These are phyloP conservation scores for Cecidostiba fungosa DNA, from an alignment of 2,888 invertebrate species.

Conservation along the genomic window DNA sequence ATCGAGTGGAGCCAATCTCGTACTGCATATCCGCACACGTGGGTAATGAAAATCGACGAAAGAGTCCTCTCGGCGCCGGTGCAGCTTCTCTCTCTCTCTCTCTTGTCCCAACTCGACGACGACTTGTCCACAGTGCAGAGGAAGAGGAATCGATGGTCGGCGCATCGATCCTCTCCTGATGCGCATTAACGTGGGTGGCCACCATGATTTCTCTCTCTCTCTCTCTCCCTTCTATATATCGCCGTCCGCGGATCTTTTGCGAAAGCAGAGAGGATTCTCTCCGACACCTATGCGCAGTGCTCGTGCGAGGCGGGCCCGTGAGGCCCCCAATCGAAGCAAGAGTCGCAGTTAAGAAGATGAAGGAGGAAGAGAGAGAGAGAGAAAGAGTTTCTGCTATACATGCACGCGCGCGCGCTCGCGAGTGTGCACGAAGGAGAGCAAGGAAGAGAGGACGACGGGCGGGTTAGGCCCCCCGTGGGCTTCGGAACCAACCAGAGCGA, in stretches of 20 bases:
- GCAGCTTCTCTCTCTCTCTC: neutral
- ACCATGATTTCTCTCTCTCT: conserved; percentile 60
- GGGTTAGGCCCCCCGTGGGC: conserved; percentile 64
- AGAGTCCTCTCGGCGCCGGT: neutral
- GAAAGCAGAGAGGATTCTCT: neutral
- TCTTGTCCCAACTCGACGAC: neutral
- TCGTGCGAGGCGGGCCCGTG: conserved; percentile 42
- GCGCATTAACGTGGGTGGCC: conserved; percentile 62
- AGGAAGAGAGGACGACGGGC: conserved; percentile 26
- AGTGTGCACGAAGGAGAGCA: neutral
- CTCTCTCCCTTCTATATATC: conserved; percentile 7
- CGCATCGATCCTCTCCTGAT: conserved; percentile 40
- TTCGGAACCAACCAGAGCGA: conserved; percentile 60
- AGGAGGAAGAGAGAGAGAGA: neutral
- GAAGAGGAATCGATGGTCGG: conserved; percentile 51
- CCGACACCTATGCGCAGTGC: conserved; percentile 43
- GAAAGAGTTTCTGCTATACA: neutral
- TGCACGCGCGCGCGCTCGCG: neutral
- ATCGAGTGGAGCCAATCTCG: conserved; percentile 6
- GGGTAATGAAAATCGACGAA: neutral
- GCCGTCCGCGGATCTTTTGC: neutral
- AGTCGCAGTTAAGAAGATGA: conserved; percentile 42
- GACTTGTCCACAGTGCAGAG: neutral
- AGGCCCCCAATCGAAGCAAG: conserved; percentile 57
- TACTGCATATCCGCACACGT: neutral